Conservation (phyloP, 1,140 invertebrate species). For the Lordiphosa clarofinis region DNA sequence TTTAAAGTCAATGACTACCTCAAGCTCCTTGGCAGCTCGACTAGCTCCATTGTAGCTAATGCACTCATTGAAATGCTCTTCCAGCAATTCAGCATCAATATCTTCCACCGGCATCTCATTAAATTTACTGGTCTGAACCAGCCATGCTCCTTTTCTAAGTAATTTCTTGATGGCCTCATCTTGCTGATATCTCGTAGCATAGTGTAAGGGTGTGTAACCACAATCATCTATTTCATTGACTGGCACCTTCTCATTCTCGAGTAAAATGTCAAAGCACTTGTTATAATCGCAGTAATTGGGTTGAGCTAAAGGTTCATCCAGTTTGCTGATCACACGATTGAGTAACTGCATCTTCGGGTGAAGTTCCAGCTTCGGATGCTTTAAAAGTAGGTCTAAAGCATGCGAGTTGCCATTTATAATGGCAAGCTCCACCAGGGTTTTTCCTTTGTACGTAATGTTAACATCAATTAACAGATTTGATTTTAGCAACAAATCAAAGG, state of each 20-base stretch:
- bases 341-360: constrained; percentile 80
- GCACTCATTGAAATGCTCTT: constrained; percentile 86
- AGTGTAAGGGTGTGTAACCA: constrained; percentile 89
- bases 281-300: constrained; percentile 67
- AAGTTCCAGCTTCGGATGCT: constrained; percentile 79
- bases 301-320: constrained; percentile 60
- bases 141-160: constrained; percentile 85
- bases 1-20: constrained; percentile 85
- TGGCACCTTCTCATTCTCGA: constrained; percentile 80
- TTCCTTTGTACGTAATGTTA: constrained; percentile 28
- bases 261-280: constrained; percentile 81
- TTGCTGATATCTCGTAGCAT: constrained; percentile 85
- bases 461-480: constrained; percentile 80
- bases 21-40: constrained; percentile 83
- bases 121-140: constrained; percentile 84
- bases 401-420: constrained; percentile 82
- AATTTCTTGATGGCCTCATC: constrained; percentile 82
- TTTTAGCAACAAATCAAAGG: constrained; percentile 81
- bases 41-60: constrained; percentile 82
- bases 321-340: constrained; percentile 81
- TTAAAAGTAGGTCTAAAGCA: constrained; percentile 82
- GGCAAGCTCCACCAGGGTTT: constrained; percentile 67
- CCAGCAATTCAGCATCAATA: constrained; percentile 83
- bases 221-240: constrained; percentile 85
- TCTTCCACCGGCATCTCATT: constrained; percentile 84